phyloP scores from a whole-genome alignment of 23 tunicate genomes.

The Trididemnum miniatum region DNA sequence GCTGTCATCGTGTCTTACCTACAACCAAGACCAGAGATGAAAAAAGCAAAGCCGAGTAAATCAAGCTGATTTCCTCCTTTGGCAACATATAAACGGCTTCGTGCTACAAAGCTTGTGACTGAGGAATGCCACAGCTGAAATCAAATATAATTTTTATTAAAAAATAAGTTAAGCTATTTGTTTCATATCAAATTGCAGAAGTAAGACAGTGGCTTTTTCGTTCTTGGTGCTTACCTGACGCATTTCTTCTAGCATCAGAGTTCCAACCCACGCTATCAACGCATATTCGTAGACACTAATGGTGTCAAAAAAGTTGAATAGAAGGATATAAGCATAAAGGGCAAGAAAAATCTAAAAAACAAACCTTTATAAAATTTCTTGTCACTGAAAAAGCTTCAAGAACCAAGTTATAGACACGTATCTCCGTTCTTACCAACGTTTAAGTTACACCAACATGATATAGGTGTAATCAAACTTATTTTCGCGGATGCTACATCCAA shows the following conservation, averaged over 20 bases:
- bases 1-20: too few relatives aligned
- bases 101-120: neutral
- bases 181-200: too few relatives aligned
- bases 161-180: too few relatives aligned
- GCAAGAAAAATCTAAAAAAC: conserved; percentile 58
- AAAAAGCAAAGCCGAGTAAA: conserved; percentile 37
- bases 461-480: too few relatives aligned
- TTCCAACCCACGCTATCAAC: conserved; percentile 46
- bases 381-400: too few relatives aligned
- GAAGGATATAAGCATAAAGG: conserved; percentile 59
- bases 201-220: too few relatives aligned
- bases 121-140: neutral
- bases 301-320: conserved; percentile 44
- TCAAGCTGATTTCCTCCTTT: conserved; percentile 68
- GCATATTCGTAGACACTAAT: conserved; percentile 26
- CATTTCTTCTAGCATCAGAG: conserved; percentile 59
- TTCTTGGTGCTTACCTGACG: conserved; percentile 61
- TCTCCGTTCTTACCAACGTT: too few relatives aligned
- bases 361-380: too few relatives aligned
- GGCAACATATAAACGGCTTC: conserved; percentile 12
- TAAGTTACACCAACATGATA: too few relatives aligned
- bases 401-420: too few relatives aligned
- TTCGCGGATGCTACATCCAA: too few relatives aligned
- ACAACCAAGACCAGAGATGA: conserved; percentile 54
- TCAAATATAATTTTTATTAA: neutral